Base-by-base conservation (phyloP, 2,888 invertebrate species). In the Philereme vetulata region DNA sequence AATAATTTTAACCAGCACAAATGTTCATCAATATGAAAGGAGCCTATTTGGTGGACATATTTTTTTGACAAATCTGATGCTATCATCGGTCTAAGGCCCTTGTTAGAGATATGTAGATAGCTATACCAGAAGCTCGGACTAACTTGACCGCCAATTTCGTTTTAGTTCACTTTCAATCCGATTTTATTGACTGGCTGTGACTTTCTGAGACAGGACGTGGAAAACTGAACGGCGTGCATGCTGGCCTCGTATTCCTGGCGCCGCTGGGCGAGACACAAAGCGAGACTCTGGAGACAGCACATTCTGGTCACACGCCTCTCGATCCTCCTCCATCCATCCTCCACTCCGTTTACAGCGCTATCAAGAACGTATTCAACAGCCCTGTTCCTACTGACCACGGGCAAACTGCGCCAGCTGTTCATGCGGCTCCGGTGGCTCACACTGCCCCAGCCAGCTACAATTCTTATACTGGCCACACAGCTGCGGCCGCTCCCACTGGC, bases 151-250 rank as follows among this genome's bases (percentile, higher is more conserved):
- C 10, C 42, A n/a, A 9, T 42, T 42, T 42, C 9, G 3, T 42
- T 42, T 9, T 9, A n/a, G 8, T 38, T 38, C 34, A 43, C 36
- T 50, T 32, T 38, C 4, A n/a, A 5, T n/a, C 45, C 40, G 35
- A 47, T 45, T 51, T 5, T 35, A 44, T 36, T 51, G 38, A 50
- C 54, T 65, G 65, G 61, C 46, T 50, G 8, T 48, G 57, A 66
- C 75, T 87, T 88, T 89, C 77, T 86, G 89, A 88, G 90, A 86
- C 91, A 91, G 92, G 91, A 77, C 85, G 87, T 67, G 84, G 85
- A 74, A 89, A 85, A 84, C 85, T 90, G 81, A 85, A 76, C 77
- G 92, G 92, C 68, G 80, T 89, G 52, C 92, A 90, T 72, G 92
- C 92, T 55, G 92, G 92, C 50, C 78, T 91, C 63, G 85, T 92